Conservation (phyloP, 2,113 vertebrate species). For the Calonectris borealis region DNA sequence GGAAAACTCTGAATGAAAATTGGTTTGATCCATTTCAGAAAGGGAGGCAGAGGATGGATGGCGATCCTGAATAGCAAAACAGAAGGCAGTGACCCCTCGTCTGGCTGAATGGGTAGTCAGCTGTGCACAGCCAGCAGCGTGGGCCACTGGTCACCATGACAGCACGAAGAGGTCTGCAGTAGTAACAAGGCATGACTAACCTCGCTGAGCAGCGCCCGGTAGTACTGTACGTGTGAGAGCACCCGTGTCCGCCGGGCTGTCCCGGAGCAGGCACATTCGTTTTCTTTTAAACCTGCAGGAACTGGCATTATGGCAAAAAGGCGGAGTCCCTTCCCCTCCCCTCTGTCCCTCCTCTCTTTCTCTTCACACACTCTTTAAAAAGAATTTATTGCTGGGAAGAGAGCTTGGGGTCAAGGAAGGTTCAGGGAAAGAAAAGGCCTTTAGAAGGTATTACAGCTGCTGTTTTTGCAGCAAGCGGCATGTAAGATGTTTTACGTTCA, state of each 20-base stretch:
- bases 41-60: not conserved
- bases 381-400: constrained; percentile 17
- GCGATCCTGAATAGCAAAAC: not conserved
- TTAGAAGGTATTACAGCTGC: not conserved
- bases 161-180: not conserved
- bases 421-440: constrained; percentile 16
- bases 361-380: not conserved
- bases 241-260: fast-evolving
- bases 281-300: not conserved
- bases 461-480: not conserved
- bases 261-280: not conserved
- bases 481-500: not conserved
- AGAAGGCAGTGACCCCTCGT: not conserved
- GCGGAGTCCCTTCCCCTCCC: not conserved
- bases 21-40: not conserved
- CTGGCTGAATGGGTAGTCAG: not conserved
- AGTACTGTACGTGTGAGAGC: not conserved
- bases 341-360: not conserved
- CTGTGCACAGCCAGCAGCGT: not conserved
- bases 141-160: not conserved
- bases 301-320: not conserved
- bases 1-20: fast-evolving
- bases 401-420: constrained; percentile 16
- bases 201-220: not conserved
- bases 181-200: not conserved